Conservation (phyloP, 2,888 invertebrate genomes). For the Deilephila elpenor region DNA sequence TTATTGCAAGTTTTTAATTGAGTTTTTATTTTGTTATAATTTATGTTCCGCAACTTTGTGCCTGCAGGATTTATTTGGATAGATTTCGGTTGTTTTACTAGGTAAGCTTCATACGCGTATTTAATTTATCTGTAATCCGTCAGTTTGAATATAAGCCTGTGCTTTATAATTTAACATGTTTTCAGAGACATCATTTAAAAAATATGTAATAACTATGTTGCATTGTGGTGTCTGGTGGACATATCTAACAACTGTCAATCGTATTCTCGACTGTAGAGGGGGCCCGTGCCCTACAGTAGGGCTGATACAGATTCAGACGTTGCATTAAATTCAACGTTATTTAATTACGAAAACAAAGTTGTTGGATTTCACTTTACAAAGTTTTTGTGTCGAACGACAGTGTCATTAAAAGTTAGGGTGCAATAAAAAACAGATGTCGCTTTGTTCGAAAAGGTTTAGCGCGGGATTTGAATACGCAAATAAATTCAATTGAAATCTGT, state of each 20-base stretch:
- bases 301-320: too few species aligned
- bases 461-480: slow-evolving; percentile 17
- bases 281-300: too few species aligned
- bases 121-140: too few species aligned
- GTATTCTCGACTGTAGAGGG: too few species aligned
- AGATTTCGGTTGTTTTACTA: neutral
- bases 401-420: slow-evolving; percentile 8
- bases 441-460: slow-evolving; percentile 10
- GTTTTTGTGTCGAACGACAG: neutral
- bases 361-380: slow-evolving; percentile 6
- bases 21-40: neutral
- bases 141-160: too few species aligned
- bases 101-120: neutral
- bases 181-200: too few species aligned
- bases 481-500: slow-evolving; percentile 3
- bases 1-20: slow-evolving; percentile 19
- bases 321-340: neutral
- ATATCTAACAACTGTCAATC: too few species aligned
- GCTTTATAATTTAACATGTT: too few species aligned
- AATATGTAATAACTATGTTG: too few species aligned
- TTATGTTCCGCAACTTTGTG: neutral
- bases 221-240: too few species aligned
- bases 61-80: neutral
- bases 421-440: slow-evolving; percentile 18
- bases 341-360: neutral